Base-by-base conservation (phyloP, 2,113 vertebrate species). In the Hydrolagus affinis region DNA sequence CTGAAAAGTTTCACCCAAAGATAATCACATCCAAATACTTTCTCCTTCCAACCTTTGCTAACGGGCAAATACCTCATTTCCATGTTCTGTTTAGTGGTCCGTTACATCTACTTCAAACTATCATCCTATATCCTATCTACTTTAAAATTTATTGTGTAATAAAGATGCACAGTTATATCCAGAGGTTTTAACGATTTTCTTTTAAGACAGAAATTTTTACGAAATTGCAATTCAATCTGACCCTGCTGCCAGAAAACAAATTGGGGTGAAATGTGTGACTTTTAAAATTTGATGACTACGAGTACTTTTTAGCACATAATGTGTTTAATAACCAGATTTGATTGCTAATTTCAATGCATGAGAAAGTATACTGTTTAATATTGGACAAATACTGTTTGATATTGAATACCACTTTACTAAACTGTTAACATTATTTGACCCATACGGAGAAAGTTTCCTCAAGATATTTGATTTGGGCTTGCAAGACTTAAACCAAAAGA, bases 361-460 rank as follows among this genome's bases (percentile, higher is more conserved):
- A 83, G 62, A 83, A 80, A 83, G 28, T 83, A 32, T 83, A 83
- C 78, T 66, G 62, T 62, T 83, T 83, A 83, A 66, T 83, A 83
- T 83, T 83, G 32, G 78, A 83, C 78, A 75, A 75, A 86, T 87
- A 87, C 59, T 75, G 80, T 86, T 57, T 86, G 62, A 70, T 72
- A 88, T 86, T 86, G 87, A 86, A 86, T 89, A 92, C 93, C 92
- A 83, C 90, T 92, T 94, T 95, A 97, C 96, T 97, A 97, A 98
- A 98, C 96, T 97, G 93, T 97, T 94, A 93, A 95, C 95, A 94
- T 96, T 95, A 93, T 97, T 94, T 97, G 95, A 96, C 92, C 93
- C 92, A 93, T 94, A 95, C 94, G 94, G 93, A 93, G 94, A 94
- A 96, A 95, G 93, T 94, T 92, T 93, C 95, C 92, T 91, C 94